Evolutionary conservation across 2,797 vertebrate genomes (phyloP).

Genomic region (Urophycis tenuis): DNA sequence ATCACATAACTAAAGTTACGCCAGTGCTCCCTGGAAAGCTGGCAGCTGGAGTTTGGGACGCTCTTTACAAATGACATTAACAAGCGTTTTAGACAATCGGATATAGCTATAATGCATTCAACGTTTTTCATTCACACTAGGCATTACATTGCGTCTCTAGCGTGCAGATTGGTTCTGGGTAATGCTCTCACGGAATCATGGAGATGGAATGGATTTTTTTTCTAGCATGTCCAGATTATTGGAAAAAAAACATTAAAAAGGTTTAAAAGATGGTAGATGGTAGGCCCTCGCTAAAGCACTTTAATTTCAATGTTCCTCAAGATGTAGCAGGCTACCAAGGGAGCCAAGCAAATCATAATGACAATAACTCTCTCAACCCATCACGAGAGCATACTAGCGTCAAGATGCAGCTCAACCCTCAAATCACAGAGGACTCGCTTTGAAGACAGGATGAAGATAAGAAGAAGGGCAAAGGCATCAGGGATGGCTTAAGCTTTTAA

Average conservation of each 20-base stretch:
- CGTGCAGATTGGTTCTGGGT: neutral
- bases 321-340: too few relatives aligned
- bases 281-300: neutral
- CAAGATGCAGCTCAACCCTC: too few relatives aligned
- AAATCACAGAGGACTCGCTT: too few relatives aligned
- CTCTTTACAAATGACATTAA: neutral
- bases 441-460: too few relatives aligned
- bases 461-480: too few relatives aligned
- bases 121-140: too few relatives aligned
- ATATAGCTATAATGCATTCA: neutral
- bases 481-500: too few relatives aligned
- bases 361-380: neutral
- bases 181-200: neutral
- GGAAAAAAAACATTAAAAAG: too few relatives aligned
- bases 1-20: neutral
- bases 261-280: neutral
- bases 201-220: neutral
- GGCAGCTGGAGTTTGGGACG: neutral
- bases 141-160: neutral
- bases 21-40: neutral
- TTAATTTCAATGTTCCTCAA: too few relatives aligned
- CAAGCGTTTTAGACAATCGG: neutral
- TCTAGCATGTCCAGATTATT: too few relatives aligned
- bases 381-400: too few relatives aligned
- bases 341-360: neutral